Conservation (phyloP, 53 echinoderm and acorn worm genomes). For the Echinometra lucunter region DNA sequence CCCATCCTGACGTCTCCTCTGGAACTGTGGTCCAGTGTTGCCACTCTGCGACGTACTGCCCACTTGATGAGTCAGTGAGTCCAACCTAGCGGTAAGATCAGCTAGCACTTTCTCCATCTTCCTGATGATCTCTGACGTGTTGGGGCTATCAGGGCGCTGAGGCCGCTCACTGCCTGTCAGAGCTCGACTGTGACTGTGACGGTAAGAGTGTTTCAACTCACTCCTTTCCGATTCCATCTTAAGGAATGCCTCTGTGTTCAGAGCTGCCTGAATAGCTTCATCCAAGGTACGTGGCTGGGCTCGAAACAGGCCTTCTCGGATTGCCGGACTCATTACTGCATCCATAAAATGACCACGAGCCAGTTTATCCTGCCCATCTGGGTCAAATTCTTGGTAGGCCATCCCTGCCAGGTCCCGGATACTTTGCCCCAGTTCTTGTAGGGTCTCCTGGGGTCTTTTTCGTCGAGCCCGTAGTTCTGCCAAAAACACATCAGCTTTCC, state of each 20-base stretch:
- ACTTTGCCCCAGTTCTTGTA: conserved; percentile 69
- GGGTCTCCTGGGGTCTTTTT: conserved; percentile 41
- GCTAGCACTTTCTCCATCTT: background rate
- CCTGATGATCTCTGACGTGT: too few species aligned
- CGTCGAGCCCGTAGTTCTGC: conserved; percentile 45
- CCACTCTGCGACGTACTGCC: background rate
- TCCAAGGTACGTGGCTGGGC: too few species aligned
- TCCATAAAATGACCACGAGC: too few species aligned
- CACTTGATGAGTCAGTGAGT: background rate
- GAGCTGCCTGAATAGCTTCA: too few species aligned
- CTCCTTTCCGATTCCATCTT: conserved; percentile 46
- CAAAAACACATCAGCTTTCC: too few species aligned
- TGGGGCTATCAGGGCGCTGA: background rate
- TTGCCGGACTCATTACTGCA: too few species aligned
- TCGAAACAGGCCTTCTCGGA: too few species aligned
- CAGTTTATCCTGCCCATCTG: too few species aligned
- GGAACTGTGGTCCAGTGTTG: background rate
- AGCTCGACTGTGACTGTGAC: background rate
- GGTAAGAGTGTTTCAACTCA: too few species aligned
- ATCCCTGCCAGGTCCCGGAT: conserved; percentile 57
- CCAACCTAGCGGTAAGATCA: background rate
- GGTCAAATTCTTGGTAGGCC: conserved; percentile 70
- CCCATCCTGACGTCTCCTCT: background rate
- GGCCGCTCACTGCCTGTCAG: too few species aligned
- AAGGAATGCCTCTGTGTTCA: too few species aligned